A percentile compares a stretch with the other conserved stretches of the same genome.
Evolutionary conservation across 1,140 invertebrate genomes (phyloP).

Genomic region (Drosophila willistoni): DNA sequence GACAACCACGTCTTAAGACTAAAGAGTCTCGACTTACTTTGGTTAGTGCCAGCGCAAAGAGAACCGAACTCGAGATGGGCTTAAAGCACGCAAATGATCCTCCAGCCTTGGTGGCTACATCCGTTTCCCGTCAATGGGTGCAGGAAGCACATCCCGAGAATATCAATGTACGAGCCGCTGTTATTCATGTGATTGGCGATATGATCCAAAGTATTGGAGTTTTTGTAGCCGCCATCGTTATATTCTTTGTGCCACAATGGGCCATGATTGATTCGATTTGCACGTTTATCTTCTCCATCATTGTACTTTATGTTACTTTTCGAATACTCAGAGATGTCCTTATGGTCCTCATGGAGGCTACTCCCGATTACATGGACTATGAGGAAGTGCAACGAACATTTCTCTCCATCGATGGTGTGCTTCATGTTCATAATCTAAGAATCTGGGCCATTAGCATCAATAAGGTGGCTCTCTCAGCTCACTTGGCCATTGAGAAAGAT

Average conservation of each 20-base stretch:
- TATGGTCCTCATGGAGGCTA: conserved; percentile 97
- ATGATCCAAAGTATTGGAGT: conserved; percentile 94
- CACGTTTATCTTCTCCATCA: conserved; percentile 93
- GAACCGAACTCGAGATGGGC: background rate
- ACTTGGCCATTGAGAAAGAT: conserved; percentile 93
- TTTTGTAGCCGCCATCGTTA: conserved; percentile 91
- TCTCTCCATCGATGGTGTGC: conserved; percentile 92
- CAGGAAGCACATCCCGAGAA: conserved; percentile 83
- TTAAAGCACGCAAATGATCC: background rate
- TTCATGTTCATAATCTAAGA: conserved; percentile 95
- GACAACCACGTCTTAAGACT: background rate
- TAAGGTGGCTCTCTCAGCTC: conserved; percentile 95
- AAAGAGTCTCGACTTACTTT: background rate
- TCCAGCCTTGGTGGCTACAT: conserved; percentile 4
- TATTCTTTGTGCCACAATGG: conserved; percentile 86
- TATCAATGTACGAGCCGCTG: conserved; percentile 94
- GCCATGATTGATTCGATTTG: conserved; percentile 94
- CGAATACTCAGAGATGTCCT: conserved; percentile 90
- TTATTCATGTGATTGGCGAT: conserved; percentile 96
- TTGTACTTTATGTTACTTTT: conserved; percentile 91
- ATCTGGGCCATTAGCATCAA: conserved; percentile 98
- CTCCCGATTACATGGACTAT: conserved; percentile 86
- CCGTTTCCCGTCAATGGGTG: conserved; percentile 28
- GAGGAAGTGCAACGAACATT: conserved; percentile 86
- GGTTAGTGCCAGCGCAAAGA: background rate